Percentiles rank a stretch among this genome's conserved stretches.
Evolutionary conservation across 2,888 invertebrate species (phyloP).

Genomic region (Cataglyphis cursor): DNA sequence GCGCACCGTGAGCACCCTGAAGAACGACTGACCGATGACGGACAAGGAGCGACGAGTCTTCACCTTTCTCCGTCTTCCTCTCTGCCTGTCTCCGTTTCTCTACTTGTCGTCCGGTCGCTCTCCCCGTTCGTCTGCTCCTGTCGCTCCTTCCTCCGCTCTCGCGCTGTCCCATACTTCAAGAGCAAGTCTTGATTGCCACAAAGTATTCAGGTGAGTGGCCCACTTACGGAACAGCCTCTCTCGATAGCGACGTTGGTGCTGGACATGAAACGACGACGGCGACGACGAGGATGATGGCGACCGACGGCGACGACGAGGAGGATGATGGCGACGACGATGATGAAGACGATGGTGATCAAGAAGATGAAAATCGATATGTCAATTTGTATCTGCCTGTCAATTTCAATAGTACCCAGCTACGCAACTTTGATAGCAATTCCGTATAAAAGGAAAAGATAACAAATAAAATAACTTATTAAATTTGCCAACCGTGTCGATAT

Average conservation of each 20-base stretch:
- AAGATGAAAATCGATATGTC: constrained; percentile 58
- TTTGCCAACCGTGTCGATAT: constrained; percentile 30
- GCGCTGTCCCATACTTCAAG: constrained; percentile 71
- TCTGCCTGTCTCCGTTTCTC: constrained; percentile 60
- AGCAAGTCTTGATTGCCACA: constrained; percentile 80
- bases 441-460: constrained; percentile 10
- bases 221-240: constrained; percentile 80
- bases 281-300: constrained; percentile 56
- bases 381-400: constrained; percentile 76
- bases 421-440: neutral
- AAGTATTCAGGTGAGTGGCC: constrained; percentile 85
- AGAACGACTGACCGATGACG: constrained; percentile 79
- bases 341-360: constrained; percentile 28
- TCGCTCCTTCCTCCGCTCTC: constrained; percentile 62
- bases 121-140: constrained; percentile 41
- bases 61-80: constrained; percentile 52
- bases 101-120: constrained; percentile 50
- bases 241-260: constrained; percentile 61
- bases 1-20: constrained; percentile 74
- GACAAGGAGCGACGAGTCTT: constrained; percentile 69
- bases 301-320: constrained; percentile 47
- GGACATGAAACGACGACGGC: constrained; percentile 64
- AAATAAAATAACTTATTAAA: constrained; percentile 40
- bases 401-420: constrained; percentile 23
- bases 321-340: constrained; percentile 36